Evolutionary conservation across 2,113 vertebrate genomes (phyloP), one percentile per base, ranked within the genome.

Genomic region (Gallinago jamesoni): DNA sequence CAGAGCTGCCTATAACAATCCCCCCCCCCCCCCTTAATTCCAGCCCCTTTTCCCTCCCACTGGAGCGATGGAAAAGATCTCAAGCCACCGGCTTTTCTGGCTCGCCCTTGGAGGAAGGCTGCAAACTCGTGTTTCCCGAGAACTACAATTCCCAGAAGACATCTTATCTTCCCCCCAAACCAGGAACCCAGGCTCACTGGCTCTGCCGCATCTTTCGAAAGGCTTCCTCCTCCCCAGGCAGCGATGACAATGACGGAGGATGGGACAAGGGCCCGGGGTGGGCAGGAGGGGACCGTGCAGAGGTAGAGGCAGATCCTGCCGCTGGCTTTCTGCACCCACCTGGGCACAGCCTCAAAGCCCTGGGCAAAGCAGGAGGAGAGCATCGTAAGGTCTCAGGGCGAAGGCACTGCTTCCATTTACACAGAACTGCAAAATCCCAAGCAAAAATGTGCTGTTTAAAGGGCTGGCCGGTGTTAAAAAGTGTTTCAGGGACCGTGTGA

Each of bases 121-220:
- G 50, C 4, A 66, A 75, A 69, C 55, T 41, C 0, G 0, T 47
- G 31, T 66, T 72, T 76, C 67, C 62, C 8, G 3, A 55, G 80
- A 92, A 76, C 92, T 92, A 73, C 69, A 87, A 2, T 53, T 94
- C 92, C 83, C 91, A 96, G 73, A 87, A 94, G 45, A 75, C 62
- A 75, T 23, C 37, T 81, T 47, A 24, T 60, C 60, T 59, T 73
- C 10, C 43, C 53, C 14, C 75, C 68, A 56, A 56, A 55, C 21
- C 30, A n/a, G 56, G 47, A 75, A 72, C 23, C 0, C 10, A n/a
- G 12, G n/a, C 10, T 39, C 1, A 0, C 10, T 33, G 57, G 37
- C 21, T 66, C 23, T 25, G 59, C 16, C 3, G 0, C 45, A 11
- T 41, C 45, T 62, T 80, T 79, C 0, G 0, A 24, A 85, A 87